A percentile compares a stretch with the other conserved stretches of the same genome.
Conservation (phyloP, 2,797 vertebrate species). For the Simalia tracyae region DNA sequence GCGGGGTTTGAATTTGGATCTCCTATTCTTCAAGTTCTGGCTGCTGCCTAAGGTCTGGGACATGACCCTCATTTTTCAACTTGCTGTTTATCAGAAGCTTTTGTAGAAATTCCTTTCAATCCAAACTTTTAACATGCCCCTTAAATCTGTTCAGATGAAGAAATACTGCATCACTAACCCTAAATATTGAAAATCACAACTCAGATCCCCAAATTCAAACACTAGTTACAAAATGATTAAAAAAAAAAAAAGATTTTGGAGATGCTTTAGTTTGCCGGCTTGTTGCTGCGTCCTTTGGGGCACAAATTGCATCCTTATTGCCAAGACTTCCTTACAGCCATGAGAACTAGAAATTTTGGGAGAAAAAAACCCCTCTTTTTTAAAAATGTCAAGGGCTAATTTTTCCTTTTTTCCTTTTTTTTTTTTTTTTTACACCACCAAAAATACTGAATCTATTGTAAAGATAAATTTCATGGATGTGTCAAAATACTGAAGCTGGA, state of each 20-base stretch:
- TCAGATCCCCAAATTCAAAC: background rate
- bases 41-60: background rate
- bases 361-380: background rate
- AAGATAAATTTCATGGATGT: slow-evolving; percentile 50
- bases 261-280: background rate
- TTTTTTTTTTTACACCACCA: background rate
- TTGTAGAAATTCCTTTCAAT: background rate
- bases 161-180: background rate
- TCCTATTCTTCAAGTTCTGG: background rate
- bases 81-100: background rate
- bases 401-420: background rate
- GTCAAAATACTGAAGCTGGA: slow-evolving; percentile 53
- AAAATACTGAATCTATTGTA: slow-evolving; percentile 33
- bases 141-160: background rate
- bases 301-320: slow-evolving; percentile 5
- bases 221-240: background rate
- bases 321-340: slow-evolving; percentile 25
- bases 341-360: background rate
- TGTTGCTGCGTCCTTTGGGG: slow-evolving; percentile 6
- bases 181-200: background rate
- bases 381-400: slow-evolving; percentile 2
- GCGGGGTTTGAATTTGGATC: background rate
- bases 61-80: background rate
- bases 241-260: background rate
- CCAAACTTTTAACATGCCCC: background rate